phyloP scores from a whole-genome alignment of 2,113 vertebrate species.

The Mormoops blainvillei region DNA sequence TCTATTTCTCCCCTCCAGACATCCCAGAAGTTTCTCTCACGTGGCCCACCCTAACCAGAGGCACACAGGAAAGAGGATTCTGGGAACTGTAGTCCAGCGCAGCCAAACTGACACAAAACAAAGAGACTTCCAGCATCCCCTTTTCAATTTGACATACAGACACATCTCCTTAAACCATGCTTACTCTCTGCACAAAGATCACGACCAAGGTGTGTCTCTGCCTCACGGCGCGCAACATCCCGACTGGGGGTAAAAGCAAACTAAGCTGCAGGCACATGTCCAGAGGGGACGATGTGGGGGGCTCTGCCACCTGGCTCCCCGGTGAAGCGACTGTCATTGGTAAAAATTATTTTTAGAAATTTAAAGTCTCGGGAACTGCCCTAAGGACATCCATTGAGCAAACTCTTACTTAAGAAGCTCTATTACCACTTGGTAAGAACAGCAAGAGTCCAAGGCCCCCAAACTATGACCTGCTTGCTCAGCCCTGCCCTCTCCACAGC shows the following conservation, averaged over 20 bases:
- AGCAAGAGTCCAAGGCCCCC: background rate
- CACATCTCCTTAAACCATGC: background rate
- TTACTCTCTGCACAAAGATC: background rate
- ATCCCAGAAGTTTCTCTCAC: background rate
- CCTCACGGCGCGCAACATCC: background rate
- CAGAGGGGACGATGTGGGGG: background rate
- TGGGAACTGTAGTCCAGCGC: background rate
- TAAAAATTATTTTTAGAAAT: background rate
- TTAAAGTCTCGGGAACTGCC: background rate
- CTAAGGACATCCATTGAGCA: background rate
- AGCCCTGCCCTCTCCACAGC: background rate
- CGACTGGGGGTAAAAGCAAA: background rate
- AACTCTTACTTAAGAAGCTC: background rate
- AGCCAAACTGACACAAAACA: background rate
- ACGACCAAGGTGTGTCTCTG: background rate
- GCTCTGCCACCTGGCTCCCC: background rate
- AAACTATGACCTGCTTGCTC: background rate
- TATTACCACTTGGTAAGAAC: background rate
- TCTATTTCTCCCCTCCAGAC: background rate
- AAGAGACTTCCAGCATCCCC: background rate
- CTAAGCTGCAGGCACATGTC: background rate
- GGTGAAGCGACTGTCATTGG: background rate
- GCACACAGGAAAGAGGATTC: background rate
- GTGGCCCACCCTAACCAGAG: background rate
- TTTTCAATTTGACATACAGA: background rate